Percentiles rank a stretch among this genome's conserved stretches.
Conservation (phyloP, 2,888 invertebrate species). For the Synergus umbraculus region DNA sequence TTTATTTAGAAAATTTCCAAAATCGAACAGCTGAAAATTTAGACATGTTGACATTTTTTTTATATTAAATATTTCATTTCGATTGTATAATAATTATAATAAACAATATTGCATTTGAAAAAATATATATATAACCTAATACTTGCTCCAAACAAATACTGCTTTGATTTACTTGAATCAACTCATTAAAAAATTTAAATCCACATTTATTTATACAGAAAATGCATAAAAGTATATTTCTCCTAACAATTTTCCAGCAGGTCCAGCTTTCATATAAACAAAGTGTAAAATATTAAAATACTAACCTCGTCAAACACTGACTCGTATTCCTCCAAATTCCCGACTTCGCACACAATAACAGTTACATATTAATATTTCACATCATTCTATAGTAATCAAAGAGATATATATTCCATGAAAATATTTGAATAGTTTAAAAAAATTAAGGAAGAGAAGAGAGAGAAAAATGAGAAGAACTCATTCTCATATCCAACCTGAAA, state of each 20-base stretch:
- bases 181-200: neutral
- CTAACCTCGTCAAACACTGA: constrained; percentile 15
- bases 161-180: neutral
- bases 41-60: neutral
- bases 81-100: neutral
- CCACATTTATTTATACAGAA: neutral
- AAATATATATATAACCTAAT: neutral
- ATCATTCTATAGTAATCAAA: neutral
- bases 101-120: neutral
- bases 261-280: neutral
- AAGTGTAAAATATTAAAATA: neutral
- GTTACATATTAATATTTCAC: neutral
- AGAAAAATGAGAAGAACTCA: too few species aligned
- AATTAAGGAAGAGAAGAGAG: too few species aligned
- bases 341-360: neutral
- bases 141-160: neutral
- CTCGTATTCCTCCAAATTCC: neutral
- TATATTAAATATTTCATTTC: neutral
- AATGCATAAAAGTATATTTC: neutral
- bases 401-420: neutral
- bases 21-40: neutral
- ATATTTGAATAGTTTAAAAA: neutral
- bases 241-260: neutral
- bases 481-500: too few species aligned
- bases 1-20: neutral